These are phyloP conservation scores for Colistium nudipinnis DNA, from an alignment of 2,113 vertebrate genomes.

Conservation along the genomic window DNA sequence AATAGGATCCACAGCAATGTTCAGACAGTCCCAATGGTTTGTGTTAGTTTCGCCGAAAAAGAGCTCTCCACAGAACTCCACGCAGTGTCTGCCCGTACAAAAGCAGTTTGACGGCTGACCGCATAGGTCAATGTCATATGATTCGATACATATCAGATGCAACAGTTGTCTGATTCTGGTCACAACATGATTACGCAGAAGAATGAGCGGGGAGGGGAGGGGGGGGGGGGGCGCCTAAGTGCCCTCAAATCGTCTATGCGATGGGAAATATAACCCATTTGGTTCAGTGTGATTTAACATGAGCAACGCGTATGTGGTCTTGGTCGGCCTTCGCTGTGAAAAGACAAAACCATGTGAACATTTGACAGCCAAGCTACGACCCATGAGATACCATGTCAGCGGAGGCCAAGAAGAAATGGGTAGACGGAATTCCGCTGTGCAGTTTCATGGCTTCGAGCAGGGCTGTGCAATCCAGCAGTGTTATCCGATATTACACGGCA, in stretches of 20 bases:
- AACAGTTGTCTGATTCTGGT: no score
- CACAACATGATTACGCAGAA: neutral
- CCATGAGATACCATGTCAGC: neutral
- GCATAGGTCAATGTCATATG: conserved; percentile 15
- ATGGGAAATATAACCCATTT: conserved; percentile 22
- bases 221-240: no score
- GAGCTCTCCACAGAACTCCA: conserved; percentile 22
- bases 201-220: conserved; percentile 6
- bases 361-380: neutral
- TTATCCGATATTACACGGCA: neutral
- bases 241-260: conserved; percentile 18
- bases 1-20: neutral
- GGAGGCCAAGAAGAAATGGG: neutral
- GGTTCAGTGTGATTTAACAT: conserved; percentile 21
- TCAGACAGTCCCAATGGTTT: conserved; percentile 12
- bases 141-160: conserved; percentile 37
- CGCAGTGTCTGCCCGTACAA: conserved; percentile 6
- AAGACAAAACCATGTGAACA: conserved; percentile 3
- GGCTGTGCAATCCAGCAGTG: neutral
- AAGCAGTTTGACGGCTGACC: conserved; percentile 5
- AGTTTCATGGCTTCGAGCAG: neutral
- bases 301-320: conserved; percentile 17
- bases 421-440: neutral
- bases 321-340: conserved; percentile 24
- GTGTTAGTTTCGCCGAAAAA: conserved; percentile 18